Evolutionary conservation across 2,797 vertebrate species (phyloP).

Genomic region (Hypotaenidia okinawae): DNA sequence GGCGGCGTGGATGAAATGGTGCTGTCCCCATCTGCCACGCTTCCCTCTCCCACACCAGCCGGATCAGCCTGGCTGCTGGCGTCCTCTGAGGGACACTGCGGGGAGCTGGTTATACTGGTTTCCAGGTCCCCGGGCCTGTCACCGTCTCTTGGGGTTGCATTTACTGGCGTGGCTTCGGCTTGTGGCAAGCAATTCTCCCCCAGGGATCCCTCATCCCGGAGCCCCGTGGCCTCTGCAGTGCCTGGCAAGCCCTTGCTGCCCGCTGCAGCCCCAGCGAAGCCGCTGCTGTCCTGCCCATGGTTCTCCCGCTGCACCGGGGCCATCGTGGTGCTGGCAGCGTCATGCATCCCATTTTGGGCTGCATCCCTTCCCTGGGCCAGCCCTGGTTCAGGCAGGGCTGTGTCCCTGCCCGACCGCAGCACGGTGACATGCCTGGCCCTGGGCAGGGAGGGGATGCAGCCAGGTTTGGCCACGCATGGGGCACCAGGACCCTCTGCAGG

Average conservation of each 20-base stretch:
- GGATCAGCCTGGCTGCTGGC: neutral
- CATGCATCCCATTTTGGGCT: accelerated
- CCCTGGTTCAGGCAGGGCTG: neutral
- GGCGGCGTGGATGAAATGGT: accelerated
- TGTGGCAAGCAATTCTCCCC: neutral
- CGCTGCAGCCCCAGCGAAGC: accelerated
- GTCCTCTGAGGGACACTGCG: neutral
- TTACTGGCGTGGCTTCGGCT: accelerated
- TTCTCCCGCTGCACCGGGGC: accelerated
- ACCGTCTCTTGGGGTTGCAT: neutral
- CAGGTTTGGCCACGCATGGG: accelerated
- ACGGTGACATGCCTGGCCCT: constrained; percentile 20
- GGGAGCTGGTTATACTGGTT: neutral
- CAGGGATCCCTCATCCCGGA: neutral
- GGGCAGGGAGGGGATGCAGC: neutral
- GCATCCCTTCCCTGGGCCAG: neutral
- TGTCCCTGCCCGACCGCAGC: constrained; percentile 20
- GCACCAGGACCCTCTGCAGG: neutral
- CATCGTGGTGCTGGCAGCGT: accelerated
- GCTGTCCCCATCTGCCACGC: accelerated
- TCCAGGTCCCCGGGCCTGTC: neutral
- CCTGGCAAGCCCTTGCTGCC: accelerated
- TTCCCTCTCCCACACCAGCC: neutral
- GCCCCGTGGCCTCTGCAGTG: accelerated
- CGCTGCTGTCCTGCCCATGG: accelerated